These are phyloP conservation scores for Caradrina clavipalpis DNA, from an alignment of 2,888 invertebrate genomes.

Conservation along the genomic window DNA sequence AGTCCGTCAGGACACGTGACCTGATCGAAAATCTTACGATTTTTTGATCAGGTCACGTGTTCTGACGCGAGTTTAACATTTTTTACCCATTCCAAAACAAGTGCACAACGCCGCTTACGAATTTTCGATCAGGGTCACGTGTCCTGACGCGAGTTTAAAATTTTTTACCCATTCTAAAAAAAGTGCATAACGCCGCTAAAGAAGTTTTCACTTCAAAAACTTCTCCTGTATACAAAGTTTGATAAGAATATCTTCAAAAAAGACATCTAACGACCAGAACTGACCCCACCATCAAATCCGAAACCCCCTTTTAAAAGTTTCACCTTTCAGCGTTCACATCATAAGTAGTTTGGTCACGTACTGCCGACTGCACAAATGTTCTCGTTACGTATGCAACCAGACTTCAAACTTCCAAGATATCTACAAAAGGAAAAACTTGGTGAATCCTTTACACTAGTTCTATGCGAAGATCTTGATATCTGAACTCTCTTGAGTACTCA, in stretches of 20 bases:
- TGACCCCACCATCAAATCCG: slow-evolving; percentile 18
- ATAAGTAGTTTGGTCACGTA: slow-evolving; percentile 42
- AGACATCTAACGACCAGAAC: neutral
- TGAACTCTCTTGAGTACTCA: neutral
- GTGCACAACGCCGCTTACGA: no score
- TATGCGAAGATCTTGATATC: slow-evolving; percentile 25
- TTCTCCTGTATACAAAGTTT: no score
- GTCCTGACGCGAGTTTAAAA: no score
- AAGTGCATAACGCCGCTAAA: no score
- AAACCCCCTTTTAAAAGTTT: slow-evolving; percentile 9
- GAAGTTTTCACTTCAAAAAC: no score
- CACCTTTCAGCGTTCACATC: slow-evolving; percentile 4
- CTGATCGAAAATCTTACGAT: no score
- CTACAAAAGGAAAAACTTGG: slow-evolving; percentile 39
- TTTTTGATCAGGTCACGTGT: no score
- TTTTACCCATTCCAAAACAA: no score
- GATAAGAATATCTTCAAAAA: neutral
- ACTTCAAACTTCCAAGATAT: slow-evolving; percentile 42
- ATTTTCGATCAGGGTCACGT: no score
- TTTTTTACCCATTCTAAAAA: no score
- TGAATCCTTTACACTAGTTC: slow-evolving; percentile 27
- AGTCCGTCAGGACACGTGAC: no score
- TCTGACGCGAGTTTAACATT: no score
- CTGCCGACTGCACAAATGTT: slow-evolving; percentile 46
- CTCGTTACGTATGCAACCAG: slow-evolving; percentile 49